Evolutionary conservation across 2,888 invertebrate species (phyloP), one percentile per base, ranked within the genome.

Genomic region (Ctena decussata): DNA sequence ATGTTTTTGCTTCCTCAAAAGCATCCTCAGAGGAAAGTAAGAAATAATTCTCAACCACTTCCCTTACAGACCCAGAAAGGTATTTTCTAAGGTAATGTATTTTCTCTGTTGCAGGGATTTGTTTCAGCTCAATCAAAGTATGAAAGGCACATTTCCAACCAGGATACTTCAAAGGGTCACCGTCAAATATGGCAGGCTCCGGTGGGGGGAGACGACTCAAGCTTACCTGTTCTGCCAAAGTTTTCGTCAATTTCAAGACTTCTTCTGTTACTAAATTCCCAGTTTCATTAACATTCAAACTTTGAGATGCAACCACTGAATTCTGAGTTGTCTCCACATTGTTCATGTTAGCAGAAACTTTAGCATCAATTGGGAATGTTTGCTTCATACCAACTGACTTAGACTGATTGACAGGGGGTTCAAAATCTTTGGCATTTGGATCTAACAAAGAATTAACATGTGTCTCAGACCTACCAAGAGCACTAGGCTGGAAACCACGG

Each of bases 71-170:
- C 27, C 72, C 46, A 39, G 46, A 37, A 35, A 78, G 37, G 44
- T 86, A 84, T 73, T 77, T 83, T 15, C 65, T 74, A n/a, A 84
- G 65, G 44, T 86, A 87, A 57, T 76, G 76, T 41, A 87, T 79
- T 70, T 81, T 85, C 49, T 87, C 87, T 30, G 30, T 6, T 8
- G 77, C 30, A 21, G 84, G 84, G 57, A 85, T 80, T 11, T 49
- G 46, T 41, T 49, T 82, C 41, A 60, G 57, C 24, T 84, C 82
- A 37, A 87, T 87, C 32, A 87, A 46, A 0, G 72, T 82, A 18
- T 83, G 76, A 53, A 87, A 86, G 18, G 81, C 69, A 21, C 73
- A n/a, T 46, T 78, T 80, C 83, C 83, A 90, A n/a, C 69, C 74
- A 0, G 78, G 69, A 32, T 60, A 86, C 21, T 80, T 37, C 3